These are phyloP conservation scores for Odontesthes bonariensis DNA, from an alignment of 2,113 vertebrate species.

Conservation along the genomic window DNA sequence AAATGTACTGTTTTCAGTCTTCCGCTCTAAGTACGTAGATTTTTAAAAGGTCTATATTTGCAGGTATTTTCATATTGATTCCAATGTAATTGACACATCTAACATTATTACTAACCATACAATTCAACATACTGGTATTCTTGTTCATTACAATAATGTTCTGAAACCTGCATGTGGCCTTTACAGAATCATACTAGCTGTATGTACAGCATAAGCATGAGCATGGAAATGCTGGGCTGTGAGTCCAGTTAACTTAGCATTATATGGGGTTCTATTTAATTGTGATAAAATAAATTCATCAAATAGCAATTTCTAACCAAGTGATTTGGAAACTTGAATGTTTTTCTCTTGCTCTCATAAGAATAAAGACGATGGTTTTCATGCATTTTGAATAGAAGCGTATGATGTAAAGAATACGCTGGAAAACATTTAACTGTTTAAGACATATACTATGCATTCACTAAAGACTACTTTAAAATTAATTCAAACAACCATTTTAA, in stretches of 20 bases:
- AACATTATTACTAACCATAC: conserved; percentile 39
- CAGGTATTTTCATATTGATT: conserved; percentile 64
- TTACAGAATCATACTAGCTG: conserved; percentile 69
- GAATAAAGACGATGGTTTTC: conserved; percentile 36
- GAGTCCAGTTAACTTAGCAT: conserved; percentile 49
- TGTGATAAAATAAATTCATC: conserved; percentile 48
- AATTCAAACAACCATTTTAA: conserved; percentile 29
- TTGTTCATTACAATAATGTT: conserved; percentile 49
- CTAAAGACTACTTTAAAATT: conserved; percentile 15
- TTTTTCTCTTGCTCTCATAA: conserved; percentile 37
- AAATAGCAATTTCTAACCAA: conserved; percentile 47
- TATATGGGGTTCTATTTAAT: conserved; percentile 54
- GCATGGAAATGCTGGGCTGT: conserved; percentile 65
- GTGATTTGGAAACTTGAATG: conserved; percentile 52
- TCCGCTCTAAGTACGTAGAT: conserved; percentile 48
- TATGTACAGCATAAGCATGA: conserved; percentile 74
- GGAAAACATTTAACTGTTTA: conserved; percentile 20
- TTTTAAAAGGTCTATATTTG: conserved; percentile 57
- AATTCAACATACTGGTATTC: conserved; percentile 38
- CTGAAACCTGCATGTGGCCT: conserved; percentile 80
- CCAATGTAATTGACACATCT: conserved; percentile 47
- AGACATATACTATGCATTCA: conserved; percentile 58
- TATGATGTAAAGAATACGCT: conserved; percentile 42
- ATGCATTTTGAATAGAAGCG: conserved; percentile 56
- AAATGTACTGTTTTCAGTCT: conserved; percentile 60